These are phyloP conservation scores for Hoplostethus atlanticus DNA, from an alignment of 2,797 vertebrate species.

Conservation along the genomic window DNA sequence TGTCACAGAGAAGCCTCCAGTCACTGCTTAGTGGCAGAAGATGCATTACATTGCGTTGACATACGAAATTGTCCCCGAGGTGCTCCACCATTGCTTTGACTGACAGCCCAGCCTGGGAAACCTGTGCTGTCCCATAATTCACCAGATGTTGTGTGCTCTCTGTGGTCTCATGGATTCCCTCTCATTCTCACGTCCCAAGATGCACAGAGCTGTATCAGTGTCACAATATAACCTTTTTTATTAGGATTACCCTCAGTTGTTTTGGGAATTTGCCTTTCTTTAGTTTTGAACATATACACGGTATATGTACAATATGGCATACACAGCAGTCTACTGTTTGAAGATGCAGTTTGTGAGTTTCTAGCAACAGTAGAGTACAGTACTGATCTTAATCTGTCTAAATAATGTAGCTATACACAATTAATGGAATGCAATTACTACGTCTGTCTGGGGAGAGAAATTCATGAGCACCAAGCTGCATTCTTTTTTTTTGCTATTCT, in stretches of 20 bases:
- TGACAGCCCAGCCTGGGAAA: constrained; percentile 80
- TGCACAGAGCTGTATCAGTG: constrained; percentile 43
- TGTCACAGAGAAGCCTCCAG: constrained; percentile 78
- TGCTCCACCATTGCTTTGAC: constrained; percentile 73
- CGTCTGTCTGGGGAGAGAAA: not conserved
- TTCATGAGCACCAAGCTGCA: not conserved
- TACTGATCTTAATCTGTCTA: not conserved
- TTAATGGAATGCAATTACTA: constrained; percentile 9
- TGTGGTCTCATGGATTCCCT: constrained; percentile 64
- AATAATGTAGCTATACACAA: constrained; percentile 21
- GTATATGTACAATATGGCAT: not conserved
- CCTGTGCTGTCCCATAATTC: constrained; percentile 80
- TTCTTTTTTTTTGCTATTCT: constrained; percentile 20
- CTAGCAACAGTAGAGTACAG: not conserved
- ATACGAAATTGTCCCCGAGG: constrained; percentile 80
- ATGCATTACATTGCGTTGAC: constrained; percentile 83
- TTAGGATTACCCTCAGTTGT: not conserved
- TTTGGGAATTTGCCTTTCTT: constrained; percentile 7
- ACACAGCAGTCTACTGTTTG: constrained; percentile 9
- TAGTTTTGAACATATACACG: not conserved
- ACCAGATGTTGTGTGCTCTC: constrained; percentile 72
- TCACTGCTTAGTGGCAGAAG: constrained; percentile 81
- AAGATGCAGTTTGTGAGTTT: not conserved
- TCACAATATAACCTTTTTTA: not conserved
- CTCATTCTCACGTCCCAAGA: constrained; percentile 44